phyloP scores from a whole-genome alignment of 2,113 vertebrate genomes.

The Herpetotheres cachinnans region DNA sequence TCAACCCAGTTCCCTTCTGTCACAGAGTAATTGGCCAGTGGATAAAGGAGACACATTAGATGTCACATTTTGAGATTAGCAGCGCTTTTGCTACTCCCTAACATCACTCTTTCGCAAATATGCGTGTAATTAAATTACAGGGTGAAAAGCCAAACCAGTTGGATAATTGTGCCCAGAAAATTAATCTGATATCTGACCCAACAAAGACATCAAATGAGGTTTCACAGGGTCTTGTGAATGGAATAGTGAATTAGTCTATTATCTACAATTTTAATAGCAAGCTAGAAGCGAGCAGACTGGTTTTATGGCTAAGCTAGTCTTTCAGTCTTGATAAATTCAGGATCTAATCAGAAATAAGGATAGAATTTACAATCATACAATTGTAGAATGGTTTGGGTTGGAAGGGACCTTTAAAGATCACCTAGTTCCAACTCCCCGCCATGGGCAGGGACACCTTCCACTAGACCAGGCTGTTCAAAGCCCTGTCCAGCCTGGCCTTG shows the following conservation, averaged over 20 bases:
- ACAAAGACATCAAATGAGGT: background rate
- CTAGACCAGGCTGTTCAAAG: background rate
- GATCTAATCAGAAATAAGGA: background rate
- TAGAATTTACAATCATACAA: background rate
- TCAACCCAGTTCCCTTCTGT: background rate
- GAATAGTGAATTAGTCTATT: background rate
- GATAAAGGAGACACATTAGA: constrained; percentile 2
- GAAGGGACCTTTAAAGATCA: background rate
- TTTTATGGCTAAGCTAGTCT: background rate
- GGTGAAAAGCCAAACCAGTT: constrained; percentile 6
- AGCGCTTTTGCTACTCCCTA: constrained; percentile 1
- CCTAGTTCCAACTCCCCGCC: background rate
- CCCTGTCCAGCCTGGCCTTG: background rate
- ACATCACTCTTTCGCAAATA: background rate
- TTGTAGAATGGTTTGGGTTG: background rate
- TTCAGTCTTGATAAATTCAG: background rate
- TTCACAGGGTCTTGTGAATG: background rate
- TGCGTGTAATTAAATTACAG: background rate
- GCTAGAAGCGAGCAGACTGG: background rate
- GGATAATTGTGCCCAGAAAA: background rate
- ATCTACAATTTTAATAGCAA: background rate
- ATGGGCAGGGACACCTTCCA: background rate
- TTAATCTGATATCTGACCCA: background rate
- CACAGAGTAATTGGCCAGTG: background rate
- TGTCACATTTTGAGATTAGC: constrained; percentile 12